Conservation (phyloP, 2,797 vertebrate genomes). For the Gallinago solitaria region DNA sequence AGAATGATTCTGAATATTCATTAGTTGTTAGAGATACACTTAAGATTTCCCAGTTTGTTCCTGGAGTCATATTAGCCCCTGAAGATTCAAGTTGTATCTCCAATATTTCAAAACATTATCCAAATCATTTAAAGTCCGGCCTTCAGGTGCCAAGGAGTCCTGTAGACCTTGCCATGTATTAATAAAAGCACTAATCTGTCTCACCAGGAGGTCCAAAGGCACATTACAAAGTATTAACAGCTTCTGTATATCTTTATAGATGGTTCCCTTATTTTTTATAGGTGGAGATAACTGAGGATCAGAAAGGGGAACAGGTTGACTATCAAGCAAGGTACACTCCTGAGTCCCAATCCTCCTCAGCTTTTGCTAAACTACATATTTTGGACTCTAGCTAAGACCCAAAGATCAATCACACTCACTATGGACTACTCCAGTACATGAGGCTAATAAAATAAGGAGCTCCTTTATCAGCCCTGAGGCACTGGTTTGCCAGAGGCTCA, state of each 20-base stretch:
- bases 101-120: fast-evolving
- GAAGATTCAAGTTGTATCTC: not conserved
- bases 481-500: not conserved
- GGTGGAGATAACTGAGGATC: not conserved
- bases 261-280: not conserved
- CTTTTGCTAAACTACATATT: not conserved
- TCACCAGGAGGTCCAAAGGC: not conserved
- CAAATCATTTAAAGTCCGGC: not conserved
- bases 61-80: not conserved
- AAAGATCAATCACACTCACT: not conserved
- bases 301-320: fast-evolving
- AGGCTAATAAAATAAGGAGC: not conserved
- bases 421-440: fast-evolving
- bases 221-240: not conserved
- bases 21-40: not conserved
- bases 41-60: not conserved
- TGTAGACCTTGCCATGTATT: not conserved
- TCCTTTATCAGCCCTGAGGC: not conserved
- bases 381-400: not conserved
- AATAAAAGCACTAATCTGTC: not conserved
- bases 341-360: not conserved
- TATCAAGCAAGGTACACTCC: not conserved
- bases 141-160: not conserved
- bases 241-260: not conserved
- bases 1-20: not conserved